phyloP scores from a whole-genome alignment of 2,797 vertebrate species.

The Gymnocypris eckloni region DNA sequence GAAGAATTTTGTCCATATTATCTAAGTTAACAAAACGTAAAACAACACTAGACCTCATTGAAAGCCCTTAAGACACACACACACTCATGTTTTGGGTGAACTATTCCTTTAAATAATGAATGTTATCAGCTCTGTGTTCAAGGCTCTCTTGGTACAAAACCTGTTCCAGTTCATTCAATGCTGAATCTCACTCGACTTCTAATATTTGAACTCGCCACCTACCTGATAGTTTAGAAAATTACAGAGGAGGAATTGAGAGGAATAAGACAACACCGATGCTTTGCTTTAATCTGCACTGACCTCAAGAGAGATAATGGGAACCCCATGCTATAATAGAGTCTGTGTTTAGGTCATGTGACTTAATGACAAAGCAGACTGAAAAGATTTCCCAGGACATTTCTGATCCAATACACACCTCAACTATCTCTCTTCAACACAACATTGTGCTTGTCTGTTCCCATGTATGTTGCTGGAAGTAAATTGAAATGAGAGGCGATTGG shows the following conservation, averaged over 20 bases:
- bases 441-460: slow-evolving; percentile 13
- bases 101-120: neutral
- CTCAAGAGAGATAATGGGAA: slow-evolving; percentile 21
- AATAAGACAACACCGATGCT: slow-evolving; percentile 3
- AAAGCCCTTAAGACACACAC: neutral
- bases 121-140: neutral
- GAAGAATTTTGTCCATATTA: neutral
- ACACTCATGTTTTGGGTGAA: neutral
- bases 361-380: slow-evolving; percentile 30
- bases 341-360: slow-evolving; percentile 15
- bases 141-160: neutral
- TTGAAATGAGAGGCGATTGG: slow-evolving; percentile 31
- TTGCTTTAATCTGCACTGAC: slow-evolving; percentile 28
- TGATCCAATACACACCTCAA: neutral
- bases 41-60: neutral
- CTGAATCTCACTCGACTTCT: neutral
- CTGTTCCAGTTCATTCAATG: neutral
- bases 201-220: neutral
- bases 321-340: slow-evolving; percentile 7
- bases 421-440: slow-evolving; percentile 21
- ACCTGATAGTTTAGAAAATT: neutral
- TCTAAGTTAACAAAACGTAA: no score
- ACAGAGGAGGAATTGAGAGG: neutral
- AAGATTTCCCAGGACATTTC: slow-evolving; percentile 23
- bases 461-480: slow-evolving; percentile 46